phyloP scores from a whole-genome alignment of 2,888 invertebrate genomes.

The Calameuta filiformis region DNA sequence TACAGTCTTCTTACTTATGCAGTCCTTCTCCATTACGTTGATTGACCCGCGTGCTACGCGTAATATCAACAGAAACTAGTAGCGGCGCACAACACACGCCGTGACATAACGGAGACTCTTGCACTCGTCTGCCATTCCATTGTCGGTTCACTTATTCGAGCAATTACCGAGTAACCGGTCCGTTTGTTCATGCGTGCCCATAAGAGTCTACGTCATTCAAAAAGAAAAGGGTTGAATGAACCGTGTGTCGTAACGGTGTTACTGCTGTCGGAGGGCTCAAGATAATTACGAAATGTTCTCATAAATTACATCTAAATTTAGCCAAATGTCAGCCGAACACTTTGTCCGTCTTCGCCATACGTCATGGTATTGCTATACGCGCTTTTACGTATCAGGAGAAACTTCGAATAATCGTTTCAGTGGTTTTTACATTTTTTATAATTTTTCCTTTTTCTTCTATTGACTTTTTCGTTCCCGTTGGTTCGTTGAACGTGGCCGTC shows the following conservation, averaged over 20 bases:
- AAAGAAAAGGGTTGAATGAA: not conserved
- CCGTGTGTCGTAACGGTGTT: not conserved
- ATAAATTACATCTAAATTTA: not conserved
- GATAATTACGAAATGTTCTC: not conserved
- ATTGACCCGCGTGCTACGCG: not conserved
- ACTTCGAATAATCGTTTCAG: not conserved
- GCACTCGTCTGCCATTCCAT: not conserved
- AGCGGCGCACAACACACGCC: not conserved
- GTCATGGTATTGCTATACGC: not conserved
- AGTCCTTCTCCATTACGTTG: not conserved
- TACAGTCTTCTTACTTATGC: not conserved
- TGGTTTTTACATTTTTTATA: not conserved
- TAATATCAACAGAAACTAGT: not conserved
- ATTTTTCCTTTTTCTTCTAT: not conserved
- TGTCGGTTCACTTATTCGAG: not conserved
- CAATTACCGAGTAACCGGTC: not conserved
- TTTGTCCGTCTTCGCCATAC: not conserved
- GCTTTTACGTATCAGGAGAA: not conserved
- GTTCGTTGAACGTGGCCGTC: not conserved
- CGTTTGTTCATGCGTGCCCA: not conserved
- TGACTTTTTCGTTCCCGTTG: not conserved
- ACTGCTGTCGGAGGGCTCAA: not conserved
- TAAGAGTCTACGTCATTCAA: not conserved
- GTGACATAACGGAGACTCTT: not conserved
- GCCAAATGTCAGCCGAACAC: not conserved